Conservation (phyloP, 2,113 vertebrate genomes). For the Gadus macrocephalus region DNA sequence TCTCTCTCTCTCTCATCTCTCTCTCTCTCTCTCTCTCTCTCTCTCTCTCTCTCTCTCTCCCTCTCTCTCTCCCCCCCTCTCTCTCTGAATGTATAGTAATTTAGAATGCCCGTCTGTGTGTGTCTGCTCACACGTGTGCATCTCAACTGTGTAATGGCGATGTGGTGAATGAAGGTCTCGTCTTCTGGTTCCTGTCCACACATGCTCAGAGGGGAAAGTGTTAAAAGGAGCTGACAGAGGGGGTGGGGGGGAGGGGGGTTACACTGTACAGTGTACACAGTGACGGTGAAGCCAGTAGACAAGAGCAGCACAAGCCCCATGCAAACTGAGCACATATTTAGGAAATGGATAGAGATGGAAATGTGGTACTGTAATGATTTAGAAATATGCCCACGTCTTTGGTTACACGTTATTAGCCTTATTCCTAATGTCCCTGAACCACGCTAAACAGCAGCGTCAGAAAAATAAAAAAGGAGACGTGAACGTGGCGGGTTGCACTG, state of each 20-base stretch:
- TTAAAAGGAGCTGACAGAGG: conserved; percentile 14
- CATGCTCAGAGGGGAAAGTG: neutral
- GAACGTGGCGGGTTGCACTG: conserved; percentile 7
- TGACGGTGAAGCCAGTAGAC: neutral
- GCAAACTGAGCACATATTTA: conserved; percentile 12
- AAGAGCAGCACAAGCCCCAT: neutral
- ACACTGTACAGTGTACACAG: neutral
- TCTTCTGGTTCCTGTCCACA: conserved; percentile 9
- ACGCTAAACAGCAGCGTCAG: conserved; percentile 42
- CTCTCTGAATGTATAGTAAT: too few species aligned
- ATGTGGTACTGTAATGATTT: conserved; percentile 44
- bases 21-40: too few species aligned
- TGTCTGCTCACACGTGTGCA: neutral
- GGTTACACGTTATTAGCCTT: conserved; percentile 36
- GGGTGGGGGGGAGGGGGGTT: too few species aligned
- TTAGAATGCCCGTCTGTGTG: neutral
- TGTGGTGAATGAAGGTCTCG: neutral
- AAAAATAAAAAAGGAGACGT: conserved; percentile 29
- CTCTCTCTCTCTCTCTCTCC: too few species aligned
- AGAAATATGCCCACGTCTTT: conserved; percentile 51
- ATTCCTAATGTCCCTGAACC: conserved; percentile 40
- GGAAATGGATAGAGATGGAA: conserved; percentile 49
- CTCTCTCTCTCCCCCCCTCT: too few species aligned
- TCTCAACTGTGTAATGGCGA: neutral
- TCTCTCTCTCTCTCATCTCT: too few species aligned